Conservation (phyloP, 2,797 vertebrate species). For the Catamblyrhynchus diadema region DNA sequence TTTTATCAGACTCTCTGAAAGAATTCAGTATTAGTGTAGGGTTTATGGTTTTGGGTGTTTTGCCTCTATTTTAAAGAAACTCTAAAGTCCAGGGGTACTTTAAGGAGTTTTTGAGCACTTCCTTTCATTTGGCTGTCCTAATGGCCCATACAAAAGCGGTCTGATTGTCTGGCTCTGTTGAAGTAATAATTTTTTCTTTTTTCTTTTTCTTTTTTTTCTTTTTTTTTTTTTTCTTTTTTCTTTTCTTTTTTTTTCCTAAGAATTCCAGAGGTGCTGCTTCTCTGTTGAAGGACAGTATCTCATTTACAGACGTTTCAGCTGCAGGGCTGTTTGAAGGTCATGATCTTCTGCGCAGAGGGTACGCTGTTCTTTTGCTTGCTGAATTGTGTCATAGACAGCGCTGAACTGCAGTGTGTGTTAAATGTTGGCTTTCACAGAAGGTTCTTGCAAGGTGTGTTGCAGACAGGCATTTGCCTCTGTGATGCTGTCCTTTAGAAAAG, state of each 20-base stretch:
- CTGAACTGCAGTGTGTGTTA: neutral
- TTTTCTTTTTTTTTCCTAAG: constrained; percentile 64
- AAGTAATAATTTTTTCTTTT: neutral
- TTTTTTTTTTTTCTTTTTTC: neutral
- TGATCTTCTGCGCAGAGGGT: constrained; percentile 90
- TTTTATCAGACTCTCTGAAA: neutral
- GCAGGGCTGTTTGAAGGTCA: constrained; percentile 84
- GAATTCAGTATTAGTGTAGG: neutral
- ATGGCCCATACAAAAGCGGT: rapidly evolving
- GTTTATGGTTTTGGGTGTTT: neutral
- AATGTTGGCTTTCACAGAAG: neutral
- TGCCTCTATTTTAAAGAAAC: neutral
- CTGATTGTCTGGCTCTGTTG: neutral
- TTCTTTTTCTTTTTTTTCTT: neutral
- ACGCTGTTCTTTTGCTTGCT: neutral
- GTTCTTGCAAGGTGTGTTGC: neutral
- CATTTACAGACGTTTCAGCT: constrained; percentile 84
- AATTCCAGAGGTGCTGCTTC: constrained; percentile 85
- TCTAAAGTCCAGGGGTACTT: rapidly evolving
- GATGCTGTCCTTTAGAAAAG: neutral
- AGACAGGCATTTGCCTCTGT: neutral
- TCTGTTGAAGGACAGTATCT: constrained; percentile 88
- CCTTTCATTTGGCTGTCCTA: neutral
- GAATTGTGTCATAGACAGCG: neutral
- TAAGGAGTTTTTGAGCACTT: neutral